These are phyloP conservation scores for Scytalopus superciliaris DNA, from an alignment of 2,113 vertebrate genomes.

Conservation along the genomic window DNA sequence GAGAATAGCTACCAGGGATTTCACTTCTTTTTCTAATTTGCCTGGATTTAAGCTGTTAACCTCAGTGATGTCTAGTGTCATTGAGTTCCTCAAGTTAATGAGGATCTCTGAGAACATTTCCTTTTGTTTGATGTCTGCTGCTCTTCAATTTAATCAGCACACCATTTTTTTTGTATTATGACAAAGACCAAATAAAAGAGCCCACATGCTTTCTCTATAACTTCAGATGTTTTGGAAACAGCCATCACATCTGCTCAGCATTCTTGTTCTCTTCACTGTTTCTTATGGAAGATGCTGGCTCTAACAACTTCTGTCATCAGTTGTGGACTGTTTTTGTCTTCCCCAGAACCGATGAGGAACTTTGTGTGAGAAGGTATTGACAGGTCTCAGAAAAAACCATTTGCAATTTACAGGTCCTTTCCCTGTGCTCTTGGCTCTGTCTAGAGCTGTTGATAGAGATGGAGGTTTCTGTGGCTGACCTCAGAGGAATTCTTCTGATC, in stretches of 20 bases:
- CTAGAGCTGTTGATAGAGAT: constrained; percentile 12
- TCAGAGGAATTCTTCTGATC: constrained; percentile 1
- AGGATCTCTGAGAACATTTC: background rate
- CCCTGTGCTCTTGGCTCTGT: background rate
- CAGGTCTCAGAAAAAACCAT: background rate
- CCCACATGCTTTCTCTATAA: background rate
- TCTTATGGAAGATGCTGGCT: background rate
- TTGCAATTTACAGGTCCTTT: background rate
- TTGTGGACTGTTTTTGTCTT: background rate
- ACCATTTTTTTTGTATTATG: background rate
- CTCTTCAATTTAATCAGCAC: background rate
- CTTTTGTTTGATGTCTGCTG: background rate
- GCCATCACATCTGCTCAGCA: background rate
- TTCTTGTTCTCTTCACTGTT: background rate
- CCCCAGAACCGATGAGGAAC: background rate
- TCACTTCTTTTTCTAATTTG: background rate
- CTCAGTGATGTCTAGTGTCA: background rate
- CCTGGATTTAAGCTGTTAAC: background rate
- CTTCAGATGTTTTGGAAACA: background rate
- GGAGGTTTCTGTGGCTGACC: background rate
- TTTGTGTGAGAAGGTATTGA: background rate
- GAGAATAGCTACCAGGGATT: background rate
- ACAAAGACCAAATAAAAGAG: background rate
- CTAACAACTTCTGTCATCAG: background rate
- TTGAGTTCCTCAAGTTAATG: background rate